phyloP scores from a whole-genome alignment of 1,140 invertebrate species.

The Zaprionus ghesquierei region DNA sequence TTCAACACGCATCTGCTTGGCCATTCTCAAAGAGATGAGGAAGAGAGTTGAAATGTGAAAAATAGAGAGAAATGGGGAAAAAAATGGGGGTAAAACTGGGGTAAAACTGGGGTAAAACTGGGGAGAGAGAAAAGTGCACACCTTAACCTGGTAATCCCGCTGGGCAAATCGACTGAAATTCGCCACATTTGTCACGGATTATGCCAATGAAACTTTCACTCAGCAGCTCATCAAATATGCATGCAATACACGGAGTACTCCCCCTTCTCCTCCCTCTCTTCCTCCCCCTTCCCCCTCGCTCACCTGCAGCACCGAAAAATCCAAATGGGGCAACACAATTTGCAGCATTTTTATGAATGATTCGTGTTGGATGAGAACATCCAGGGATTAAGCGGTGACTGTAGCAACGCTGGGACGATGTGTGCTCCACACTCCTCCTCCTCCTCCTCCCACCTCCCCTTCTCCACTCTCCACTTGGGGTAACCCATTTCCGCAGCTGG shows the following conservation, averaged over 20 bases:
- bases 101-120: background rate
- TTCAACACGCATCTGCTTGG: background rate
- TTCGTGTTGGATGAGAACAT: constrained; percentile 32
- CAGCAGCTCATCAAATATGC: constrained; percentile 11
- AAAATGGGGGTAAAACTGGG: background rate
- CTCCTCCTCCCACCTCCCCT: background rate
- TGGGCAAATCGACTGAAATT: constrained; percentile 2
- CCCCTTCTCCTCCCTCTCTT: background rate
- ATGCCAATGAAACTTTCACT: constrained; percentile 26
- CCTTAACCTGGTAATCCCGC: background rate
- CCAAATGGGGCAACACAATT: constrained; percentile 17
- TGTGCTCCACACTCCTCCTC: background rate
- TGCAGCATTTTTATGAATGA: constrained; percentile 28
- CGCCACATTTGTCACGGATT: constrained; percentile 14
- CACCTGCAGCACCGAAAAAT: constrained; percentile 6
- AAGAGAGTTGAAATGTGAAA: too few species aligned
- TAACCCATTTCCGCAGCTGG: background rate
- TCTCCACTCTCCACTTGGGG: background rate
- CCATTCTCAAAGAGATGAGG: background rate
- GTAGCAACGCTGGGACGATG: background rate
- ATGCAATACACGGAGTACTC: background rate
- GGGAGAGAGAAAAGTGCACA: background rate
- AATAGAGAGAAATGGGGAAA: background rate
- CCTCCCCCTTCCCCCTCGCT: background rate
- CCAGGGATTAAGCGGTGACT: constrained; percentile 20